These are phyloP conservation scores for Melanaphis sacchari DNA, from an alignment of 1,140 invertebrate species.

Conservation along the genomic window DNA sequence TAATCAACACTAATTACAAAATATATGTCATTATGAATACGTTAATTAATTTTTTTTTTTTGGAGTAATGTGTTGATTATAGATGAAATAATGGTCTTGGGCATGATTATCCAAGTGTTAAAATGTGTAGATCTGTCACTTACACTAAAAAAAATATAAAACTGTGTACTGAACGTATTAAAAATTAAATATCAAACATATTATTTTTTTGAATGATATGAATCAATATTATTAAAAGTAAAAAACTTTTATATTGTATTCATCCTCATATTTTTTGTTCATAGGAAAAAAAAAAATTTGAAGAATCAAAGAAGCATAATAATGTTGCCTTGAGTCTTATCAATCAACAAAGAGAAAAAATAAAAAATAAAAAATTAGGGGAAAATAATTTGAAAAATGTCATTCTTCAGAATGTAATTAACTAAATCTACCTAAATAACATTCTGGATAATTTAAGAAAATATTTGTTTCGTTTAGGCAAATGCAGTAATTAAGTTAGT, in stretches of 20 bases:
- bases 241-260: background rate
- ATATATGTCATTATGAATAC: too few relatives aligned
- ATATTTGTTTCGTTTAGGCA: constrained; percentile 28
- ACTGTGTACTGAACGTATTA: background rate
- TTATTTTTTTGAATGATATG: background rate
- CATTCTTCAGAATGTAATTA: constrained; percentile 34
- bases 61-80: background rate
- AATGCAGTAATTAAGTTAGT: background rate
- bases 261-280: background rate
- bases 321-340: constrained; percentile 22
- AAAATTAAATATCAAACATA: background rate
- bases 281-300: constrained; percentile 26
- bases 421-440: background rate
- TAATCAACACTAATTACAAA: background rate
- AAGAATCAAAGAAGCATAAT: background rate
- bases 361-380: background rate
- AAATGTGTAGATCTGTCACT: background rate
- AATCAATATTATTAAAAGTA: background rate
- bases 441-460: background rate
- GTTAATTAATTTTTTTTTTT: too few relatives aligned
- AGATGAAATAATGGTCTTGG: background rate
- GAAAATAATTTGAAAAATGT: constrained; percentile 23
- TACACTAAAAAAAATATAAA: background rate
- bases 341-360: background rate
- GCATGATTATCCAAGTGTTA: background rate